These are phyloP conservation scores for Choristoneura rosaceana DNA, from an alignment of 2,888 invertebrate genomes.

Conservation along the genomic window DNA sequence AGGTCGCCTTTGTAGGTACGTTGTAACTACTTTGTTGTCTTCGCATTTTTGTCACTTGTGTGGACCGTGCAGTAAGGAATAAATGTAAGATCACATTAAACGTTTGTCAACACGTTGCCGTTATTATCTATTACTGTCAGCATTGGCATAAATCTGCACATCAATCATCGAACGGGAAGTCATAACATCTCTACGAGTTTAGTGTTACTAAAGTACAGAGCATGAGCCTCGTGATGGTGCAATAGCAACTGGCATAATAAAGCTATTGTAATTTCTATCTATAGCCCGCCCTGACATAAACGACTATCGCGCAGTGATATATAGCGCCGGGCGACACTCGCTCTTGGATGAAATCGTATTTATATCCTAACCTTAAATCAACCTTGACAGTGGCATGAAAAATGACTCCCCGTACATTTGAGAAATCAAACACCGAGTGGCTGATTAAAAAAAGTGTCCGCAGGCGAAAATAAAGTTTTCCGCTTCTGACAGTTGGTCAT, in stretches of 20 bases:
- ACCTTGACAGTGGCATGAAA: constrained; percentile 84
- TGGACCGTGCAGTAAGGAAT: not conserved
- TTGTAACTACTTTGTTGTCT: no score
- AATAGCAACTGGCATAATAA: constrained; percentile 48
- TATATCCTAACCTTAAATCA: constrained; percentile 82
- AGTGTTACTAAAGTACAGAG: not conserved
- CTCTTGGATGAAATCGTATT: constrained; percentile 64
- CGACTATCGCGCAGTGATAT: constrained; percentile 55
- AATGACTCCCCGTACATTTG: constrained; percentile 70
- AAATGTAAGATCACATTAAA: not conserved
- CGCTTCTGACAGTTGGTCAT: constrained; percentile 79
- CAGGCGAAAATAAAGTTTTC: constrained; percentile 73
- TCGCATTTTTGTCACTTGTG: not conserved
- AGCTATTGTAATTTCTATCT: constrained; percentile 54
- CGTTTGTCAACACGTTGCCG: not conserved
- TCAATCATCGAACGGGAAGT: not conserved
- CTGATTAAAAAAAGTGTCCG: constrained; percentile 58
- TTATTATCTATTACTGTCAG: constrained; percentile 2
- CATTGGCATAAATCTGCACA: not conserved
- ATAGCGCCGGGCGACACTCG: constrained; percentile 63
- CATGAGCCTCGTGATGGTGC: constrained; percentile 42
- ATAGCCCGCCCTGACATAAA: constrained; percentile 52
- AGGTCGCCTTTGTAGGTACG: not conserved
- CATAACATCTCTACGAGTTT: not conserved
- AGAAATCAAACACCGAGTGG: constrained; percentile 71